Base-by-base conservation (phyloP, 2,888 invertebrate genomes). In the Cinara cedri region DNA sequence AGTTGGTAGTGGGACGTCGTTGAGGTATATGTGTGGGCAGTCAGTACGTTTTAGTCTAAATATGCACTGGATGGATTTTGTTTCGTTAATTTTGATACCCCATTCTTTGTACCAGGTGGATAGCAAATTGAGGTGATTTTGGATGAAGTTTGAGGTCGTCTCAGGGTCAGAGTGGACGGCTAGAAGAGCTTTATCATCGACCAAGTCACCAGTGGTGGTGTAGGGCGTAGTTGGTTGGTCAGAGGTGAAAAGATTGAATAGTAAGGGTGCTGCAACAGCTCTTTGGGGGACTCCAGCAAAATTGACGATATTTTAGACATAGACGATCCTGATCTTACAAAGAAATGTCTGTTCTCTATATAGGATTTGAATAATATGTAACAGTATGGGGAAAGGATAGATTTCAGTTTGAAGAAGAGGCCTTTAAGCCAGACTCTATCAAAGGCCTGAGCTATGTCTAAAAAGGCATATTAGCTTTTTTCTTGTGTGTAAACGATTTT, bases 151-250 rank as follows among this genome's bases (percentile, higher is more conserved):
- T 11, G 49, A 51, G 49, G 49, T 14, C 14, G 14, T 51, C 14
- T 51, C 9, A 51, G 14, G 49, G 49, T 14, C 49, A 51, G 49
- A 51, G 49, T 51, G 49, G 14, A 51, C 11, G 49, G 14, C 49
- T 51, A 51, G 14, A 51, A 51, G 10, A 51, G 49, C 9, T 14
- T 51, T 51, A 14, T 51, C 49, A 51, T 11, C 9, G 14, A 14
- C 9, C 8, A 51, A 51, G 3, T 51, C 14, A 51, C 49, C 49
- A 14, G 8, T 51, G 14, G 49, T 51, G 14, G 49, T 51, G 14
- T 51, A 51, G 10, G 49, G 49, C 8, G 65, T 65, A 19, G 65
- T 65, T 8, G 65, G 44, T n/a, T 44, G 65, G 44, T 65, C 65
- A n/a, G 44, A 65, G 19, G 44, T 65, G 44, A n/a, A 65, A 3